Percentiles rank a stretch among this genome's conserved stretches.
phyloP scores from a whole-genome alignment of 2,113 vertebrate genomes.

The Strigops habroptila region DNA sequence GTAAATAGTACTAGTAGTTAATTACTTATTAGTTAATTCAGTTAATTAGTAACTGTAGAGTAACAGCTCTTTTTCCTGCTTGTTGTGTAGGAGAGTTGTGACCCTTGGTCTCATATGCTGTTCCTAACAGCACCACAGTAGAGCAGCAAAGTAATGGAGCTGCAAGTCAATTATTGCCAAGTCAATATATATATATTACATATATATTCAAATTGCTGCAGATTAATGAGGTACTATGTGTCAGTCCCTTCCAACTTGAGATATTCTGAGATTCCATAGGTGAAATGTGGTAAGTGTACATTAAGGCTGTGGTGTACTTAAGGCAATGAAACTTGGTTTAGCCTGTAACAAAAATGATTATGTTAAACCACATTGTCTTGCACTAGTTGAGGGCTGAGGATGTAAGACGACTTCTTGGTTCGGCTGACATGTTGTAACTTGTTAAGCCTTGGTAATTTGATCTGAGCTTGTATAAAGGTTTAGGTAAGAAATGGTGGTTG shows the following conservation, averaged over 20 bases:
- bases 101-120: not conserved
- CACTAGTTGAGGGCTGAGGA: not conserved
- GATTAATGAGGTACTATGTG: not conserved
- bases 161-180: not conserved
- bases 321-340: not conserved
- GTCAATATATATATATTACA: not conserved
- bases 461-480: not conserved
- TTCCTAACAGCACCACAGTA: not conserved
- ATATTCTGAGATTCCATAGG: not conserved
- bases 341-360: not conserved
- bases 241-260: not conserved
- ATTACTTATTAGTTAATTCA: constrained; percentile 30
- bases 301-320: not conserved
- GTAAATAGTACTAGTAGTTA: not conserved
- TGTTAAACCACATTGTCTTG: not conserved
- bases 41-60: constrained; percentile 6
- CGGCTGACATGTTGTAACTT: not conserved
- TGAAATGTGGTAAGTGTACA: not conserved
- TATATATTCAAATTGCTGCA: not conserved
- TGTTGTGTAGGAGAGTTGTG: not conserved
- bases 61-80: not conserved
- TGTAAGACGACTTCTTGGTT: not conserved
- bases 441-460: not conserved
- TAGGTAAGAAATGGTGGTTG: not conserved
- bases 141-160: not conserved